Evolutionary conservation across 2,113 vertebrate genomes (phyloP).

Genomic region (Panthera uncia): DNA sequence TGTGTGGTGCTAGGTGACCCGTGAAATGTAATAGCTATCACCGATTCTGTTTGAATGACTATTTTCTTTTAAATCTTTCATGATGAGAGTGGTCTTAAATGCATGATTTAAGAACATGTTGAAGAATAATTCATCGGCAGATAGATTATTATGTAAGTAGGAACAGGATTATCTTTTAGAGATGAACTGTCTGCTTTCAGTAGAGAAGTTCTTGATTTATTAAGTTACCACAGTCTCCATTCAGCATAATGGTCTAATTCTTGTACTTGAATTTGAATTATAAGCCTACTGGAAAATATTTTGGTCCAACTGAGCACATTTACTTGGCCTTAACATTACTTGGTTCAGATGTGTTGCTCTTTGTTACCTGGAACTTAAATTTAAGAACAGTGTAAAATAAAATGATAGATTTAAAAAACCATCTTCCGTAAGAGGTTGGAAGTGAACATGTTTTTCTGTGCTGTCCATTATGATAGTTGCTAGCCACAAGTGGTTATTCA

Average conservation of each 20-base stretch:
- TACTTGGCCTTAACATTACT: neutral
- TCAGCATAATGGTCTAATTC: neutral
- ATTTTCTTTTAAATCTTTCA: constrained; percentile 29
- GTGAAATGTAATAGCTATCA: constrained; percentile 70
- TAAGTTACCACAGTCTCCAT: neutral
- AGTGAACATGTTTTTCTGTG: neutral
- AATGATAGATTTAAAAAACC: neutral
- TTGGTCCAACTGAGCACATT: neutral
- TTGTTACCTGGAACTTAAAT: neutral
- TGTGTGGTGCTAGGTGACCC: constrained; percentile 62
- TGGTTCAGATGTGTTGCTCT: neutral
- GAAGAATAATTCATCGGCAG: constrained; percentile 59
- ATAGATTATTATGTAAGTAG: constrained; percentile 69
- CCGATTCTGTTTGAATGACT: constrained; percentile 46
- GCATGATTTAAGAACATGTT: constrained; percentile 61
- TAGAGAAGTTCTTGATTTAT: neutral
- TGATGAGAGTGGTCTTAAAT: constrained; percentile 62
- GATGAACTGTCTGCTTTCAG: neutral
- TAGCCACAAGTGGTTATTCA: neutral
- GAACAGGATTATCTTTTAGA: constrained; percentile 55
- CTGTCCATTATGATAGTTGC: neutral
- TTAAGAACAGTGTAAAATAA: neutral
- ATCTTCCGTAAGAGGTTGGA: neutral
- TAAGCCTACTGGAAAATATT: neutral
- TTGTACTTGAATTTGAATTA: constrained; percentile 38